phyloP scores from a whole-genome alignment of 2,888 invertebrate genomes.

The Mythimna lalbum region DNA sequence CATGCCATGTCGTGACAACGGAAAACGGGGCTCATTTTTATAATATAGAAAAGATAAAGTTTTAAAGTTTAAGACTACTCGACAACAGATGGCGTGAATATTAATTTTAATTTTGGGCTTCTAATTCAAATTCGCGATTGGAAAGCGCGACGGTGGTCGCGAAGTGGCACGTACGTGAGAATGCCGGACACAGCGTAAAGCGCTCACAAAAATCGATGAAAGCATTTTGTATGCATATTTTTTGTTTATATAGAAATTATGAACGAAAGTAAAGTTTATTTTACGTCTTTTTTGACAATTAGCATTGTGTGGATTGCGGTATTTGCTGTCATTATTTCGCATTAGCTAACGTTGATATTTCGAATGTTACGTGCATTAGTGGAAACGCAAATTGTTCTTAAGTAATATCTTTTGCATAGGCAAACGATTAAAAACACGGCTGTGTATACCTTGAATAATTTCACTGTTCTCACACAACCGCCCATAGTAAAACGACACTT shows the following conservation, averaged over 20 bases:
- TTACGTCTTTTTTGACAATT: conserved; percentile 36
- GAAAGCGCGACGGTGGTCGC: conserved; percentile 67
- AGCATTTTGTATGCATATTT: conserved; percentile 64
- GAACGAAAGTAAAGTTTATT: conserved; percentile 56
- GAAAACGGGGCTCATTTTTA: no score
- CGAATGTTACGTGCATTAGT: conserved; percentile 23
- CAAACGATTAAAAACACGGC: conserved; percentile 12
- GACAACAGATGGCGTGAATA: conserved; percentile 51
- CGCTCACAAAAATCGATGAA: conserved; percentile 61
- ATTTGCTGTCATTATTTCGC: conserved; percentile 30
- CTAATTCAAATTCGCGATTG: conserved; percentile 67
- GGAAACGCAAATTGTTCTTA: conserved; percentile 21
- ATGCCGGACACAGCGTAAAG: conserved; percentile 61
- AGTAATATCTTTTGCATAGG: conserved; percentile 23
- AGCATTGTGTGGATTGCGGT: conserved; percentile 22
- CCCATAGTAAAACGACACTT: conserved; percentile 6
- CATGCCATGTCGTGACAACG: no score
- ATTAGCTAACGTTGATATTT: conserved; percentile 39
- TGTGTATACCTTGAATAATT: conserved; percentile 22
- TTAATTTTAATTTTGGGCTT: conserved; percentile 42
- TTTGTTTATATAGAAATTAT: conserved; percentile 61
- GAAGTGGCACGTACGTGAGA: conserved; percentile 73
- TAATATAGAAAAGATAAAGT: no score
- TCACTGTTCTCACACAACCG: conserved; percentile 30
- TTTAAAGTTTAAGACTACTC: conserved; percentile 7